Evolutionary conservation across 2,888 invertebrate genomes (phyloP), one percentile per base, ranked within the genome.

Genomic region (Synergus gifuensis): DNA sequence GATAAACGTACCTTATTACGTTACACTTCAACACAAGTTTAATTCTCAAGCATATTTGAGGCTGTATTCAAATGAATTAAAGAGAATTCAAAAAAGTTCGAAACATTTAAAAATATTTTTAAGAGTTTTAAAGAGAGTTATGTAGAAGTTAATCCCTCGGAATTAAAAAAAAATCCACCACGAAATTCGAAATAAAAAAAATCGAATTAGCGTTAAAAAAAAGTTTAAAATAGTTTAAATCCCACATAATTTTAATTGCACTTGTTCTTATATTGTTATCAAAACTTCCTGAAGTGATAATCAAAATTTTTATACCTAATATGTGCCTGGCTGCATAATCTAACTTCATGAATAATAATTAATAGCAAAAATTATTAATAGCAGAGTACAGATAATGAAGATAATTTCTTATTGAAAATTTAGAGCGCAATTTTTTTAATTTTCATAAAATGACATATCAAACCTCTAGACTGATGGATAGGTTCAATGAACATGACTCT

Each of bases 401-500:
- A 54, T 18, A n/a, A 54, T n/a, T 54, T 0, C 18, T 22, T 60
- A 22, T 12, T 22, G 60, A 0, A 22, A 12, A 60, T 12, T 22
- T 54, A 2, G n/a, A 54, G 54, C 18, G 22, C 60, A 8, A 60
- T 22, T 60, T 22, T 60, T 22, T 1, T 5, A 11, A 18, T 28
- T 22, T 69, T 79, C 46, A 62, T 60, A 77, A 44, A 67, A 78
- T 67, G 60, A 77, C 62, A 79, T 80, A 67, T 73, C 82, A 80
- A 78, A 82, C 80, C 79, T 80, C 79, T 79, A 77, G 62, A 79
- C 76, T 79, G 79, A 64, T 54, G 54, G n/a, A 66, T 60, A 69
- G 73, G 79, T 79, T 82, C 82, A 64, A 82, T 79, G 79, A 79
- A 79, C 77, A 69, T 78, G 69, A 79, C 63, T 69, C 73, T 73